A percentile compares a stretch with the other conserved stretches of the same genome.
Evolutionary conservation across 1,140 invertebrate genomes (phyloP).

Genomic region (Eumaeus atala): DNA sequence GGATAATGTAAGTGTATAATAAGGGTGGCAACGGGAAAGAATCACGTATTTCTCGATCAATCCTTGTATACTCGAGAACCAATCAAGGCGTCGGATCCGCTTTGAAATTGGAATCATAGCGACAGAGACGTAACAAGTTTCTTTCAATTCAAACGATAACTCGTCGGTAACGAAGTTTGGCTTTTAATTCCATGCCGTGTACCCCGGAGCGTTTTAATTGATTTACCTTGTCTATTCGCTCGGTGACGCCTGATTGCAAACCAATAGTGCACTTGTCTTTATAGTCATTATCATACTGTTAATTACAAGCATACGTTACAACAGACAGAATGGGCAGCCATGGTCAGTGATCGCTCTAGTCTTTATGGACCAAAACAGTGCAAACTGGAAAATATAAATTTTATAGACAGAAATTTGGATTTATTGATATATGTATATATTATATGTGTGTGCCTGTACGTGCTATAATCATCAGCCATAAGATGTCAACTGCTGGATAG

Average conservation of each 20-base stretch:
- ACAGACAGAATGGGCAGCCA: too few species aligned
- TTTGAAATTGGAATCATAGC: constrained; percentile 68
- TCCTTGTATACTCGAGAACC: constrained; percentile 45
- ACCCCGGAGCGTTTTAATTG: constrained; percentile 52
- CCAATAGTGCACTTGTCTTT: not conserved
- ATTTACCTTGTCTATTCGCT: constrained; percentile 49
- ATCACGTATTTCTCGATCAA: constrained; percentile 41
- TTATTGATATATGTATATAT: too few species aligned
- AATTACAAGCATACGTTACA: too few species aligned
- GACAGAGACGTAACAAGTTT: constrained; percentile 67
- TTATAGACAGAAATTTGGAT: too few species aligned
- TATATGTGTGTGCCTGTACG: too few species aligned
- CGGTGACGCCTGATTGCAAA: constrained; percentile 11
- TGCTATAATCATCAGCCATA: too few species aligned
- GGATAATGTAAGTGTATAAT: constrained; percentile 22
- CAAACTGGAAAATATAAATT: too few species aligned
- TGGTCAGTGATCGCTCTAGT: too few species aligned
- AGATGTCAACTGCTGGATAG: too few species aligned
- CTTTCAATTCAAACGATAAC: constrained; percentile 66
- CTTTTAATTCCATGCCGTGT: constrained; percentile 59
- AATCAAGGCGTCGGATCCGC: constrained; percentile 63
- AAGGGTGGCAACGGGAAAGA: constrained; percentile 37
- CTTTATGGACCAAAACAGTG: too few species aligned
- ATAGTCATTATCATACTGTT: not conserved
- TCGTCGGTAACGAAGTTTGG: constrained; percentile 64